Evolutionary conservation across 2,888 invertebrate genomes (phyloP).

Genomic region (Hyposoter didymator): DNA sequence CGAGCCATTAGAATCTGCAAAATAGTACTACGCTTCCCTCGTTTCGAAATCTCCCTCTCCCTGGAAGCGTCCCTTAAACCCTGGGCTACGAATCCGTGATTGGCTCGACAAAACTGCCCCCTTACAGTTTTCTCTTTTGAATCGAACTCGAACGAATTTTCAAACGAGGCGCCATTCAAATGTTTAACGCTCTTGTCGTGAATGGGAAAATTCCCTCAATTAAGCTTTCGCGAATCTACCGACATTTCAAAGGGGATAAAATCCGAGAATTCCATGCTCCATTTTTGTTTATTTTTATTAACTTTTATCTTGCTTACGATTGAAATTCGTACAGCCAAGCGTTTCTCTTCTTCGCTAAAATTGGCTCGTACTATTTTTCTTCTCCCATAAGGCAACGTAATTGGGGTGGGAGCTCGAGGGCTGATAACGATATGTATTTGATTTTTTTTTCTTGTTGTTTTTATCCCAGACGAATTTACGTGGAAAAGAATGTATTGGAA

Average conservation of each 20-base stretch:
- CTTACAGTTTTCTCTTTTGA: slow-evolving; percentile 1
- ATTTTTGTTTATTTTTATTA: background rate
- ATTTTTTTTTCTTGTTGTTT: background rate
- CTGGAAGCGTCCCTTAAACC: slow-evolving; percentile 3
- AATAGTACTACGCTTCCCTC: slow-evolving; percentile 55
- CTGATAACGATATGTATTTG: slow-evolving; percentile 4
- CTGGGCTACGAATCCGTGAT: slow-evolving; percentile 33
- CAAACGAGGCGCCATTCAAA: slow-evolving; percentile 36
- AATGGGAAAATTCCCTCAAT: slow-evolving; percentile 52
- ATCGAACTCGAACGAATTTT: slow-evolving; percentile 67
- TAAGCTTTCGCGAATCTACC: slow-evolving; percentile 26
- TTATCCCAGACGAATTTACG: slow-evolving; percentile 26
- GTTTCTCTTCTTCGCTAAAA: background rate
- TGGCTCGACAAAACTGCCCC: slow-evolving; percentile 49
- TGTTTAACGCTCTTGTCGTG: slow-evolving; percentile 44
- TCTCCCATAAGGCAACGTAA: background rate
- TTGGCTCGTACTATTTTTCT: slow-evolving; percentile 3
- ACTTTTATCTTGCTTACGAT: background rate
- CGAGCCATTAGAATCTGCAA: slow-evolving; percentile 65
- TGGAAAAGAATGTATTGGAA: slow-evolving; percentile 14
- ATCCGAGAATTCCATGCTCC: background rate
- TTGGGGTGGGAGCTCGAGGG: background rate
- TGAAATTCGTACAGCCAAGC: background rate
- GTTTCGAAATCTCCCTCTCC: background rate
- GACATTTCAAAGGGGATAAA: slow-evolving; percentile 9